Base-by-base conservation (phyloP, 2,113 vertebrate genomes). In the Hyla sarda region DNA sequence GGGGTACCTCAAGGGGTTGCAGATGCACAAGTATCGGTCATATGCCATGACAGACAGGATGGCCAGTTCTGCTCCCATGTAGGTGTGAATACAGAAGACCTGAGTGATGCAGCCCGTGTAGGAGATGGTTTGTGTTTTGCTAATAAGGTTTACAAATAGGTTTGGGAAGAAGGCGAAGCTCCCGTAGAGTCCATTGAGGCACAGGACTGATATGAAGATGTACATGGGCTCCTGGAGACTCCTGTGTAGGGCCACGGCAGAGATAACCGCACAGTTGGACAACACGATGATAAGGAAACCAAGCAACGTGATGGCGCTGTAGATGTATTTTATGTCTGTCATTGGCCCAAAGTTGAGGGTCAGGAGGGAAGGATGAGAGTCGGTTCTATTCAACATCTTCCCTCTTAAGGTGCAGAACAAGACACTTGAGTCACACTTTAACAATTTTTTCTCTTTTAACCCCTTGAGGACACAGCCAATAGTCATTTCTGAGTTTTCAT, bases 101-200 rank as follows among this genome's bases (percentile, higher is more conserved):
- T 85, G 83, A 1, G 74, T 28, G 2, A 85, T 3, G 21, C 83
- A 85, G 4, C 83, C 58, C 14, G 1, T 11, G 23, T 85, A 85
- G 60, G 83, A 69, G 25, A 85, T 69, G 11, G 73, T 79, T 48
- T 67, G 45, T 2, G 67, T 48, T 25, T 56, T 34, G 16, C 13
- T n/a, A 7, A 85, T 9, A 41, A 85, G 23, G 16, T 69, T 78
- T 1, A 78, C 13, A 17, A 85, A 69, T 4, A 85, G 16, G 54
- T 32, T 78, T 9, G 83, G 74, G 28, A 69, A 54, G 28, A 85
- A 85, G 25, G 58, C 21, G 32, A 1, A 32, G 28, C 83, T 76
- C 1, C 83, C 83, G n/a, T 85, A 85, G 28, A 85, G 58, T 16
- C 74, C 74, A 41, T 85, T 85, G 10, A 85, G 4, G n/a, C 83